A percentile compares a stretch with the other conserved stretches of the same genome.
These are phyloP conservation scores for Drosophila kanekoi DNA, from an alignment of 2,888 invertebrate genomes.

Conservation along the genomic window DNA sequence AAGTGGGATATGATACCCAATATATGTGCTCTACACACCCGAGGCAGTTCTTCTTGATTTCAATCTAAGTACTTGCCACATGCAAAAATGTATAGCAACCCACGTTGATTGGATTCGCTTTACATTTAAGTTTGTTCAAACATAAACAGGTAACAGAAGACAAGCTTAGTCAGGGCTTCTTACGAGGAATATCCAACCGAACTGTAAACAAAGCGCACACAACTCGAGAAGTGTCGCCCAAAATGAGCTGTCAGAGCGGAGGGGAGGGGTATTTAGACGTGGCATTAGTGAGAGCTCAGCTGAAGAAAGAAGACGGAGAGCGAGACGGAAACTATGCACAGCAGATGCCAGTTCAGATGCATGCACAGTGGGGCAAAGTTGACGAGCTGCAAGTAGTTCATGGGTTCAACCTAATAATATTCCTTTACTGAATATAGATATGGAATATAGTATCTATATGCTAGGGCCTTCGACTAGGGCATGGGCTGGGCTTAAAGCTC, in stretches of 20 bases:
- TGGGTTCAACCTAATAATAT: no score
- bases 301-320: no score
- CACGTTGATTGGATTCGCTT: conserved; percentile 8
- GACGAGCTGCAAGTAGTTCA: not conserved
- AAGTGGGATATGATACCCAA: no score
- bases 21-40: no score
- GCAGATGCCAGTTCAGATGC: conserved; percentile 1
- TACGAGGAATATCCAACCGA: conserved; percentile 19
- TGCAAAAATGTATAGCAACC: conserved; percentile 1
- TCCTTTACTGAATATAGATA: no score
- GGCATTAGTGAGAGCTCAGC: conserved; percentile 53
- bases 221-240: conserved; percentile 63
- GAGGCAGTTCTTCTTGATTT: no score
- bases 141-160: conserved; percentile 19
- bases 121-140: conserved; percentile 7
- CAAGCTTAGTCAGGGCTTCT: conserved; percentile 16
- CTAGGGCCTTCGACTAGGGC: no score
- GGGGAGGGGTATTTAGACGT: conserved; percentile 63
- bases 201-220: conserved; percentile 64
- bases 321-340: conserved; percentile 50
- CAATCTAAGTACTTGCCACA: not conserved
- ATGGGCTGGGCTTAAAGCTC: no score
- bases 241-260: conserved; percentile 59
- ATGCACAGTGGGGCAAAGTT: conserved; percentile 33
- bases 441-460: no score